These are phyloP conservation scores for Orius insidiosus DNA, from an alignment of 1,140 invertebrate species.

Conservation along the genomic window DNA sequence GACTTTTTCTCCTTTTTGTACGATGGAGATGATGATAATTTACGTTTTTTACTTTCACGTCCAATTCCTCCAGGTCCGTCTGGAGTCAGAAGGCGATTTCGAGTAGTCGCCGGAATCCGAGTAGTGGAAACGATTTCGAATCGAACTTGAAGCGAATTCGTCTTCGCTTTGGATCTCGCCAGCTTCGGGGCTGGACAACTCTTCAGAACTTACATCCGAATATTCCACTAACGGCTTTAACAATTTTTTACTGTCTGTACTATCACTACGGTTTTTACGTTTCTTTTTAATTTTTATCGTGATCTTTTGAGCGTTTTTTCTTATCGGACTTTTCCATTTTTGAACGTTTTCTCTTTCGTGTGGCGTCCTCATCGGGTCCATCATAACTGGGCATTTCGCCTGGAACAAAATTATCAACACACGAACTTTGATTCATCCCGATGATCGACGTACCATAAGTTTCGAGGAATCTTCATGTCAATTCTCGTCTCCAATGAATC, in stretches of 20 bases:
- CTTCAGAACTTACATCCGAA: slow-evolving; percentile 79
- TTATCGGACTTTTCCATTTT: slow-evolving; percentile 14
- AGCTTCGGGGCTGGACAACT: slow-evolving; percentile 69
- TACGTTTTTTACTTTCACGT: slow-evolving; percentile 8
- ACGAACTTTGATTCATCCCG: too few species aligned
- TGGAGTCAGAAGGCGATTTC: slow-evolving; percentile 9
- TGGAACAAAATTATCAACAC: neutral
- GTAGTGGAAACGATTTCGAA: too few species aligned
- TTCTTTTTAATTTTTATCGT: slow-evolving; percentile 14
- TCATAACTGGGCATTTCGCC: slow-evolving; percentile 18
- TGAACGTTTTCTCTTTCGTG: slow-evolving; percentile 5
- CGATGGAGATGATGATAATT: slow-evolving; percentile 9
- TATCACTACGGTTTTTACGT: neutral
- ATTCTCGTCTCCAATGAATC: too few species aligned
- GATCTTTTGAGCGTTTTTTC: slow-evolving; percentile 10
- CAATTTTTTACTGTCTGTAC: slow-evolving; percentile 6
- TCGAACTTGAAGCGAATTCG: neutral
- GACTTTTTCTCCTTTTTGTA: slow-evolving; percentile 14
- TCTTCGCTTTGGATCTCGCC: slow-evolving; percentile 71
- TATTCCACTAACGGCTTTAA: slow-evolving; percentile 55
- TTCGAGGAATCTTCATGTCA: too few species aligned
- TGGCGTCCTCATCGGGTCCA: neutral
- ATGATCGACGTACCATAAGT: too few species aligned
- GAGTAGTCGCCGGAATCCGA: slow-evolving; percentile 10
- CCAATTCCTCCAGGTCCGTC: slow-evolving; percentile 9